Conservation (phyloP, 1,140 invertebrate genomes). For the Caenorhabditis inopinata region DNA sequence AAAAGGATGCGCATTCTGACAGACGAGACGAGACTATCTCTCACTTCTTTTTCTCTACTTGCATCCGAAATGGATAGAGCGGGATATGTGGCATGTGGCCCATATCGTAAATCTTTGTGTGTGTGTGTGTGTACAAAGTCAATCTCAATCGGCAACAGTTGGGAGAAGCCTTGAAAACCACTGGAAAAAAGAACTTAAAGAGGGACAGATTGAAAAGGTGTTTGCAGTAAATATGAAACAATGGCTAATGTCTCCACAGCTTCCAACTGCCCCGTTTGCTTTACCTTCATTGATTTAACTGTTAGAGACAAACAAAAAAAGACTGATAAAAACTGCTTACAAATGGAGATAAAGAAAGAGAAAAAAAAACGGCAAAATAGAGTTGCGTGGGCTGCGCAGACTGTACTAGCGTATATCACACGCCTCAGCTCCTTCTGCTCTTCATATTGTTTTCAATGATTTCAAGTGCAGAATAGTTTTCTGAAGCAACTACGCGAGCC, state of each 20-base stretch:
- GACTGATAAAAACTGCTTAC: neutral
- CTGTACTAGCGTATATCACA: neutral
- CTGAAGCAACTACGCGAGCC: no score
- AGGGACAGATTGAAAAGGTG: neutral
- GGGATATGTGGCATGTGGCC: conserved; percentile 26
- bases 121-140: neutral
- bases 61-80: conserved; percentile 19
- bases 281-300: neutral
- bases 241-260: neutral
- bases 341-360: neutral
- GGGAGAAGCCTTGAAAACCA: neutral
- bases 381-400: neutral
- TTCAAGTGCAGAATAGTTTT: no score
- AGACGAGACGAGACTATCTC: conserved; percentile 13
- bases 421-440: no score
- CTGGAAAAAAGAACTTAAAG: neutral
- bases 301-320: neutral
- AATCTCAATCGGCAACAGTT: neutral
- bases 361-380: neutral
- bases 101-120: conserved; percentile 33
- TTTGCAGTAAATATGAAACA: neutral
- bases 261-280: neutral
- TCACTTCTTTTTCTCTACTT: neutral
- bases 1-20: conserved; percentile 19
- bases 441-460: no score